A percentile compares a stretch with the other conserved stretches of the same genome.
Conservation (phyloP, 2,113 vertebrate species). For the Collichthys lucidus region DNA sequence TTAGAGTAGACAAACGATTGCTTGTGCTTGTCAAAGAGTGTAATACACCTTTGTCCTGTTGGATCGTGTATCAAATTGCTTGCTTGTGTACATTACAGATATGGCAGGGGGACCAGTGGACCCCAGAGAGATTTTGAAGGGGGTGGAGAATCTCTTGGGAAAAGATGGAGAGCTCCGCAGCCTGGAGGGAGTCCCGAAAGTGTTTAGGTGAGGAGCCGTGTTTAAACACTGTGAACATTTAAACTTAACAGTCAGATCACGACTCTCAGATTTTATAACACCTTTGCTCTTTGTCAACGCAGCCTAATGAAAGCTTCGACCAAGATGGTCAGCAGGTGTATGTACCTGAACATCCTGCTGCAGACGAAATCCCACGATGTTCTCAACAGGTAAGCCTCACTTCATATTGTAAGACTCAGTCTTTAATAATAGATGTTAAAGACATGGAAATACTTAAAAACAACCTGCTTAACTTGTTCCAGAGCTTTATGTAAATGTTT, state of each 20-base stretch:
- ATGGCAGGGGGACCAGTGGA: slow-evolving; percentile 95
- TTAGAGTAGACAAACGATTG: background rate
- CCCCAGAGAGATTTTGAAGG: slow-evolving; percentile 94
- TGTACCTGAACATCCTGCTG: slow-evolving; percentile 95
- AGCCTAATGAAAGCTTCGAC: slow-evolving; percentile 96
- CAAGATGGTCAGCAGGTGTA: slow-evolving; percentile 98
- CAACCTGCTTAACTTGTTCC: too few species aligned
- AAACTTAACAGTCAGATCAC: background rate
- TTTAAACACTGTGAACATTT: background rate
- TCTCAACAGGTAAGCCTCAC: slow-evolving; percentile 86
- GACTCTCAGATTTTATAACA: background rate
- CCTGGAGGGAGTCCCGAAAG: slow-evolving; percentile 92
- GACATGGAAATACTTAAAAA: background rate
- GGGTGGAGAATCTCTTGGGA: slow-evolving; percentile 91
- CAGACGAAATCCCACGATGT: slow-evolving; percentile 92
- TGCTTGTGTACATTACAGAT: slow-evolving; percentile 70
- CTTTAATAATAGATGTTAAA: background rate
- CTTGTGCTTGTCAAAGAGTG: background rate
- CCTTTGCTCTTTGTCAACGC: background rate
- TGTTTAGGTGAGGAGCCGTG: slow-evolving; percentile 87
- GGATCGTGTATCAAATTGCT: background rate
- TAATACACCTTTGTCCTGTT: background rate
- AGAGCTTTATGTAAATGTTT: too few species aligned
- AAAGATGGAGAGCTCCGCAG: slow-evolving; percentile 94
- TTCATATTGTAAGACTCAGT: background rate